phyloP scores from a whole-genome alignment of 2,888 invertebrate genomes.

The Pollenia griseotomentosa region DNA sequence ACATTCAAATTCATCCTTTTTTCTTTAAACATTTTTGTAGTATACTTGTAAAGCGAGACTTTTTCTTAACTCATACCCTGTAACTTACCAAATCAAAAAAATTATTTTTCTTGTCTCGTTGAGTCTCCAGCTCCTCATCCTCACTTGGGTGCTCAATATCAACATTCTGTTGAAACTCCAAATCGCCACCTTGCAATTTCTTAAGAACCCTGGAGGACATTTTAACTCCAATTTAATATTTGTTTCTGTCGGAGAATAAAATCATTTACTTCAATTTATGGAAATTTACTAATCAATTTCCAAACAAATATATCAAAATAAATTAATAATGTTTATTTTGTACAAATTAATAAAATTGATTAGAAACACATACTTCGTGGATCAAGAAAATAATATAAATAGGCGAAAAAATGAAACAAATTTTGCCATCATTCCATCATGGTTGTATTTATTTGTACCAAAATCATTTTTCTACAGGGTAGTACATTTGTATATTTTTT shows the following conservation, averaged over 20 bases:
- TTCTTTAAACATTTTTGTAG: background rate
- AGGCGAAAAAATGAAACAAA: slow-evolving; percentile 5
- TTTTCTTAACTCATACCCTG: background rate
- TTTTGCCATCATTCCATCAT: slow-evolving; percentile 4
- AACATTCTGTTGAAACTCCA: slow-evolving; percentile 77
- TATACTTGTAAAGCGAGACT: background rate
- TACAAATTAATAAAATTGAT: background rate
- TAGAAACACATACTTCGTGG: slow-evolving; percentile 18
- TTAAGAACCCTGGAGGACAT: slow-evolving; percentile 89
- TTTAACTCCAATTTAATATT: background rate
- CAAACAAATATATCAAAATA: background rate
- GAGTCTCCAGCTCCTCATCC: slow-evolving; percentile 85
- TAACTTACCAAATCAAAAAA: slow-evolving; percentile 89
- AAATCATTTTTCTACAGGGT: slow-evolving; percentile 11
- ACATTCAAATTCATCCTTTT: background rate
- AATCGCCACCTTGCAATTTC: slow-evolving; percentile 87
- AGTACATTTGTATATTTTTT: background rate
- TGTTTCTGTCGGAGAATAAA: background rate
- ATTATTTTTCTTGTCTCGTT: slow-evolving; percentile 86
- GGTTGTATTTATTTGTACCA: slow-evolving; percentile 26
- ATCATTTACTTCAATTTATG: background rate
- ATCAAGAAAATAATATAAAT: slow-evolving; percentile 41
- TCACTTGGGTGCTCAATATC: slow-evolving; percentile 83
- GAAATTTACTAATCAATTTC: background rate
- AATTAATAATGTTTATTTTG: background rate